Conservation (phyloP, 2,113 vertebrate species). For the Buteo buteo region DNA sequence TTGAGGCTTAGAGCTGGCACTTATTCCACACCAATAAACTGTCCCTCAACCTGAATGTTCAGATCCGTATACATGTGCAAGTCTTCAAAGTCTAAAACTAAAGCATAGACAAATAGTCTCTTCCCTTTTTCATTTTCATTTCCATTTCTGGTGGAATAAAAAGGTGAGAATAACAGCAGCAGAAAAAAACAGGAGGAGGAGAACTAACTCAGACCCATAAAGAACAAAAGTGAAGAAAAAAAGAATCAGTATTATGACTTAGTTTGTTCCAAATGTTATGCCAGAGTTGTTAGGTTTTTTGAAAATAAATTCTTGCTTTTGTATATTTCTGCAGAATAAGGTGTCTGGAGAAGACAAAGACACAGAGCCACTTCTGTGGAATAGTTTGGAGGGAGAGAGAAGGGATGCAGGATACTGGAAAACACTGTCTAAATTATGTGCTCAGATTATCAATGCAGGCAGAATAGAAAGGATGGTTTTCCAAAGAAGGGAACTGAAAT, state of each 20-base stretch:
- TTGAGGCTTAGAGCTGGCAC: neutral
- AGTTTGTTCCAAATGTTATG: neutral
- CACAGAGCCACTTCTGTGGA: neutral
- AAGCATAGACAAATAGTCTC: neutral
- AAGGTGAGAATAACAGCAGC: neutral
- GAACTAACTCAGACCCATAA: neutral
- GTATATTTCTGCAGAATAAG: neutral
- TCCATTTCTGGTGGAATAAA: neutral
- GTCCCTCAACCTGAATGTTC: neutral
- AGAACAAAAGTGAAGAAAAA: neutral
- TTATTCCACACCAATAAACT: neutral
- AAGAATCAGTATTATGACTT: neutral
- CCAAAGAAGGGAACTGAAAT: neutral
- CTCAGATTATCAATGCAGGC: neutral
- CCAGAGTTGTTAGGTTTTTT: neutral
- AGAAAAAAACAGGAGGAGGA: neutral
- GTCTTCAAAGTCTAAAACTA: neutral
- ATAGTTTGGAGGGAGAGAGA: neutral
- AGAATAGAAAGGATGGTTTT: neutral
- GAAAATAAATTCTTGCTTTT: neutral
- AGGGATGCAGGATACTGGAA: neutral
- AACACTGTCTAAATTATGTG: neutral
- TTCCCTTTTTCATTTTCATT: neutral
- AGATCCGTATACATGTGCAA: rapidly evolving
- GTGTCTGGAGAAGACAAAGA: neutral